Base-by-base conservation (phyloP, 2,888 invertebrate genomes). In the Embidobia sp. region DNA sequence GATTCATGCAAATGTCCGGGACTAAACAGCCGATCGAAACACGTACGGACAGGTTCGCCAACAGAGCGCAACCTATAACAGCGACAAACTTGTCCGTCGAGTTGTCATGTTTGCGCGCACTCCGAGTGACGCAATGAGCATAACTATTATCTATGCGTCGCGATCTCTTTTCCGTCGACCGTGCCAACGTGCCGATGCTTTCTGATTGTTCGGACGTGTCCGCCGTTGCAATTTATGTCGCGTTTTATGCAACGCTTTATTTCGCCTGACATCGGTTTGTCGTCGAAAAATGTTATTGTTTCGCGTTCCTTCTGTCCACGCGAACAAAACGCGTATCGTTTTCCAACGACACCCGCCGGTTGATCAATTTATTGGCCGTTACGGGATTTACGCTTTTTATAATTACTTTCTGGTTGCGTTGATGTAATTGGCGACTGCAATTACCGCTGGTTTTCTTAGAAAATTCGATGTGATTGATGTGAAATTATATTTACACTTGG, bases 71-170 rank as follows among this genome's bases (percentile, higher is more conserved):
- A 49, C 49, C 19, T 35, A 18, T 16, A 63, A 63, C 27, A 35
- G 49, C 26, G 64, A 33, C 64, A 53, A 64, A 64, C 51, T 51
- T 64, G 44, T 64, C 51, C 22, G 42, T 64, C 51, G 15, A 35
- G 26, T 40, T 63, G 64, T 64, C 64, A 64, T 22, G 22, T 53
- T 53, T 51, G 31, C 42, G 33, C 51, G 42, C 42, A 33, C 40
- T 37, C 35, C 37, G 61, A 35, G 37, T 53, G 53, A 53, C 22
- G 37, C 53, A 22, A 37, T 15, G 53, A 37, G 10, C 44, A 37
- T 13, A 57, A 57, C 57, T 42, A 42, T 57, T 57, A 44, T 57
- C 57, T 31, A 42, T n/a, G 42, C 42, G 31, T 42, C 29, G 29
- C 16, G 31, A 57, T 42, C 42, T 57, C 57, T 44, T 57, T 57